A percentile compares a stretch with the other conserved stretches of the same genome.
phyloP scores from a whole-genome alignment of 2,113 vertebrate species.

The Procavia capensis region DNA sequence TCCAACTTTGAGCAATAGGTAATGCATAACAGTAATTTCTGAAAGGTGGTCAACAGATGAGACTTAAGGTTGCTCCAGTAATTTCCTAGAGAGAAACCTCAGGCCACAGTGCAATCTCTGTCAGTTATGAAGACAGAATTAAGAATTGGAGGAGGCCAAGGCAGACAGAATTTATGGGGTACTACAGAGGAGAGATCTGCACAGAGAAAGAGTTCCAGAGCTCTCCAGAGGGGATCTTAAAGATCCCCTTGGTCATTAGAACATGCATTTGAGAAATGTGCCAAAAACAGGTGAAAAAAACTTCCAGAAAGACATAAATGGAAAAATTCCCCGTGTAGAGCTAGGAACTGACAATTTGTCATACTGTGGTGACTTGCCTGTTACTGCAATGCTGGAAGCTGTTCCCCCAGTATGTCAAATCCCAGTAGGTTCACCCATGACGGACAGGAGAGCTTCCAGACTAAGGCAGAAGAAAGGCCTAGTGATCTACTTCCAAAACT shows the following conservation, averaged over 20 bases:
- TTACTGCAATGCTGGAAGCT: too few relatives aligned
- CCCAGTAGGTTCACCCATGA: too few relatives aligned
- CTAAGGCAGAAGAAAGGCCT: too few relatives aligned
- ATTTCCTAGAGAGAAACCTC: not conserved
- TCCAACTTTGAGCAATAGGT: not conserved
- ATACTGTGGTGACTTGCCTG: too few relatives aligned
- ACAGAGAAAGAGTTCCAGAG: not conserved
- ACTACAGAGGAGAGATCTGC: not conserved
- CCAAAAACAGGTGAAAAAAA: not conserved
- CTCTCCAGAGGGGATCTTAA: not conserved
- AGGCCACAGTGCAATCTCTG: not conserved
- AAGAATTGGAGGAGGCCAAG: not conserved
- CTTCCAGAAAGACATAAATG: not conserved
- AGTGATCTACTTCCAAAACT: too few relatives aligned
- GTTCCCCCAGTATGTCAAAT: too few relatives aligned
- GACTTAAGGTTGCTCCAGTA: not conserved
- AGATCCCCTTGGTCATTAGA: not conserved
- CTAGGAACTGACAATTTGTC: not conserved
- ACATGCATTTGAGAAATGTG: not conserved
- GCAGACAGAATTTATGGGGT: not conserved
- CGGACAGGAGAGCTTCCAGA: too few relatives aligned
- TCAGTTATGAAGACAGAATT: not conserved
- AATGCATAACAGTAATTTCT: not conserved
- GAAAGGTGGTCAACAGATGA: not conserved
- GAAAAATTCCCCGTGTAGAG: not conserved